These are phyloP conservation scores for Baccha elongata DNA, from an alignment of 2,888 invertebrate species.

Conservation along the genomic window DNA sequence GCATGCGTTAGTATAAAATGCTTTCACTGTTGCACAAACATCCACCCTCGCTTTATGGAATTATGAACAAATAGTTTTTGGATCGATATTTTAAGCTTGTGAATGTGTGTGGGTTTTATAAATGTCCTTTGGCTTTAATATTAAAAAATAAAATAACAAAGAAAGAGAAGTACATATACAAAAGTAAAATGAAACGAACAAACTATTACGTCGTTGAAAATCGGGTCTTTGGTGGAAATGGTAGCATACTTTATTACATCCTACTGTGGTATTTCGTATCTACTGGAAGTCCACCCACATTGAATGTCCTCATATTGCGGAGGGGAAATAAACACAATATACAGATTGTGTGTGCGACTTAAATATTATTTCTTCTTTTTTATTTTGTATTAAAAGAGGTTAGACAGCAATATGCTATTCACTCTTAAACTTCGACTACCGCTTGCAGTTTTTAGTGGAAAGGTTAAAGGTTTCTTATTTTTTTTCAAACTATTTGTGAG, in stretches of 20 bases:
- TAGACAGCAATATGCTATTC: constrained; percentile 5
- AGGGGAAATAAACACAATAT: constrained; percentile 42
- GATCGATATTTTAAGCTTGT: constrained; percentile 55
- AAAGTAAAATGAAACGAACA: constrained; percentile 14
- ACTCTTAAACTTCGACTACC: constrained; percentile 5
- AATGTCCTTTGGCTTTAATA: constrained; percentile 63
- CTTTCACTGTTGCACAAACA: constrained; percentile 66
- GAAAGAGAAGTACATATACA: not conserved
- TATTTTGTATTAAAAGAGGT: not conserved
- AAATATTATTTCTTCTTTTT: not conserved
- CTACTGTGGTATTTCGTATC: constrained; percentile 10
- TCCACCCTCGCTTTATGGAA: constrained; percentile 28
- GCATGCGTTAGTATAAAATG: constrained; percentile 46
- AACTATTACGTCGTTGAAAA: constrained; percentile 72
- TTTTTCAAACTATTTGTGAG: constrained; percentile 1
- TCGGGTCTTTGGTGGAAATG: constrained; percentile 36
- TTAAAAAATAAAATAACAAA: constrained; percentile 15
- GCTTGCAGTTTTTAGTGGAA: constrained; percentile 12
- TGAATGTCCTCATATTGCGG: constrained; percentile 65
- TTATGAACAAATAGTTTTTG: not conserved
- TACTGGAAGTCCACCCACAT: constrained; percentile 55
- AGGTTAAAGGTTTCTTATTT: constrained; percentile 58
- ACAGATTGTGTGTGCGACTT: constrained; percentile 1
- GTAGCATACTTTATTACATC: constrained; percentile 44
- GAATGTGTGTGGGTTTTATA: constrained; percentile 52